Evolutionary conservation across 2,888 invertebrate species (phyloP).

Genomic region (Dicroscelio sp.): DNA sequence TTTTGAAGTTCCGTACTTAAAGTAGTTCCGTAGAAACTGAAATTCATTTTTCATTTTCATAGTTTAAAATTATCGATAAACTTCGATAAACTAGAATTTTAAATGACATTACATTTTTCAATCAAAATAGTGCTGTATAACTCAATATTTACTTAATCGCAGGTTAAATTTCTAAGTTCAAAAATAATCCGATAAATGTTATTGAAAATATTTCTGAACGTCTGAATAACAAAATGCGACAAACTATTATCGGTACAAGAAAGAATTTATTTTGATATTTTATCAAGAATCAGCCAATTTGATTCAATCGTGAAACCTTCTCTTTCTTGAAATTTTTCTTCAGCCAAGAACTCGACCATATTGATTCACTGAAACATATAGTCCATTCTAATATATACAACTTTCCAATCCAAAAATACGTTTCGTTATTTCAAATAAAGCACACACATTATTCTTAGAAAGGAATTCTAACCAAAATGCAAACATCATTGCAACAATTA

Average conservation of each 20-base stretch:
- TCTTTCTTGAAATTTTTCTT: constrained; percentile 42
- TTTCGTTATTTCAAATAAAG: constrained; percentile 16
- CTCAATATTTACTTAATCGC: too few relatives aligned
- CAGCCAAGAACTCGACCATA: constrained; percentile 31
- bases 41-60: too few relatives aligned
- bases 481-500: background rate
- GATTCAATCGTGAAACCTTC: constrained; percentile 47
- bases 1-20: background rate
- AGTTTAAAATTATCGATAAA: too few relatives aligned
- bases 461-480: background rate
- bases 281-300: constrained; percentile 36
- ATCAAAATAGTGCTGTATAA: too few relatives aligned
- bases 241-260: constrained; percentile 10
- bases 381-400: constrained; percentile 19
- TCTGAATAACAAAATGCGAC: constrained; percentile 14
- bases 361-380: constrained; percentile 50
- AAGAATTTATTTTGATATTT: constrained; percentile 48
- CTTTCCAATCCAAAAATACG: constrained; percentile 34
- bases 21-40: background rate
- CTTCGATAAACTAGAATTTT: too few relatives aligned
- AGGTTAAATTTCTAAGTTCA: too few relatives aligned
- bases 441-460: background rate
- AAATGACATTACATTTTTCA: too few relatives aligned
- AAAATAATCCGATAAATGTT: background rate
- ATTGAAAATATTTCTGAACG: background rate